Percentiles rank a stretch among this genome's conserved stretches.
Conservation (phyloP, 1,140 invertebrate species). For the Hyles euphorbiae region DNA sequence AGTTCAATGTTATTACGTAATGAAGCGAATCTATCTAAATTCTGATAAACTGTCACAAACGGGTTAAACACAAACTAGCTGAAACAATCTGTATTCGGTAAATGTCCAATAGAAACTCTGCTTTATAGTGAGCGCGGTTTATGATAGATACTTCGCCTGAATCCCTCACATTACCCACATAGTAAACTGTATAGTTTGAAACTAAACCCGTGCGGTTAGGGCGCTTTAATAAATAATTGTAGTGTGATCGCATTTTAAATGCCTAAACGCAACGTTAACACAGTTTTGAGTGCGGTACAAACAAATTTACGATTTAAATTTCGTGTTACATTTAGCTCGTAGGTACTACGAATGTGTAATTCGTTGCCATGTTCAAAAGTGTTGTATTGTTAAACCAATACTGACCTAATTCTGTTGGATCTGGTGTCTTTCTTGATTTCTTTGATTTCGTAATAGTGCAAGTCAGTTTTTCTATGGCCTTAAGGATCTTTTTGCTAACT, state of each 20-base stretch:
- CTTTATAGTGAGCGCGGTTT: conserved; percentile 9
- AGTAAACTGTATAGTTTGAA: conserved; percentile 23
- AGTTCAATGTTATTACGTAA: too few relatives aligned
- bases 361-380: not conserved
- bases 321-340: not conserved
- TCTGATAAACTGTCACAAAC: too few relatives aligned
- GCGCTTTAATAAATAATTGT: conserved; percentile 23
- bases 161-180: conserved; percentile 16
- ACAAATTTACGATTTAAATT: not conserved
- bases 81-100: too few relatives aligned
- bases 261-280: not conserved
- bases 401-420: conserved; percentile 20
- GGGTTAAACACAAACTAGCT: too few relatives aligned
- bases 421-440: conserved; percentile 35
- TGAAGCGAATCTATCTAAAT: too few relatives aligned
- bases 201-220: conserved; percentile 20
- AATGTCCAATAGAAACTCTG: too few relatives aligned
- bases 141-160: conserved; percentile 9
- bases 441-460: conserved; percentile 58
- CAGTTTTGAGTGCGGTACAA: not conserved
- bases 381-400: not conserved
- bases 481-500: conserved; percentile 68
- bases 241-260: conserved; percentile 13
- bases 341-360: too few relatives aligned
- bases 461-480: conserved; percentile 60